A percentile compares a stretch with the other conserved stretches of the same genome.
Conservation (phyloP, 2,888 invertebrate genomes). For the Listrodromus nycthemerus region DNA sequence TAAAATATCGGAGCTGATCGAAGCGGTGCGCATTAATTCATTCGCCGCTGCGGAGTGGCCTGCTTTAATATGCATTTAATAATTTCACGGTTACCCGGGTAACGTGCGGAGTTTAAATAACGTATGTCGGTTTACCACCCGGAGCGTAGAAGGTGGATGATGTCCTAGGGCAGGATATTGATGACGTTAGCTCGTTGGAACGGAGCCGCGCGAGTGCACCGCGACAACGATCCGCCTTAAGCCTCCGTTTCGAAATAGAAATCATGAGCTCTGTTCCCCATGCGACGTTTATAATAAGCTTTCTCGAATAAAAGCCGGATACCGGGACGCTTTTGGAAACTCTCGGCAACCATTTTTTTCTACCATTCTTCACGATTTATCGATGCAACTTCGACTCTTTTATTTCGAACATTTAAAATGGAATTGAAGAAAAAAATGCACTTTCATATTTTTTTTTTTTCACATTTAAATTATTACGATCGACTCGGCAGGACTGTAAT, state of each 20-base stretch:
- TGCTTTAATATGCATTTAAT: background rate
- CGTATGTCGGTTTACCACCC: slow-evolving; percentile 18
- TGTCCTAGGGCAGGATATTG: slow-evolving; percentile 53
- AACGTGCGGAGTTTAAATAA: slow-evolving; percentile 31
- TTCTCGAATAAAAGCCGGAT: slow-evolving; percentile 58
- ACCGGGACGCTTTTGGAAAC: slow-evolving; percentile 10
- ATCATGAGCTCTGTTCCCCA: slow-evolving; percentile 25
- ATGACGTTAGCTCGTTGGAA: slow-evolving; percentile 29
- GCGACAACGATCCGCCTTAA: slow-evolving; percentile 54
- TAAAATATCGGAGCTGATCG: background rate
- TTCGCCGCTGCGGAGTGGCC: background rate
- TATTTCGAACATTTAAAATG: no score
- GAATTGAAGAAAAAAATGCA: no score
- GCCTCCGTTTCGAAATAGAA: slow-evolving; percentile 62
- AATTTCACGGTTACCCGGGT: background rate
- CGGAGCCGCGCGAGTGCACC: slow-evolving; percentile 15
- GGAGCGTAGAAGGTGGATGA: slow-evolving; percentile 21
- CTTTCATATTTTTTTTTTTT: no score
- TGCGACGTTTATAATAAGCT: slow-evolving; percentile 59
- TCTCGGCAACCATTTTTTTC: slow-evolving; percentile 31
- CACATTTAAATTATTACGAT: no score
- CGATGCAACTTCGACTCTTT: no score
- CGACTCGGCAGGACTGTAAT: no score
- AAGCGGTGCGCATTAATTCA: background rate
- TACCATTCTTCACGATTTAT: background rate